Conservation (phyloP, 2,797 vertebrate species). For the Sebastes itinus region DNA sequence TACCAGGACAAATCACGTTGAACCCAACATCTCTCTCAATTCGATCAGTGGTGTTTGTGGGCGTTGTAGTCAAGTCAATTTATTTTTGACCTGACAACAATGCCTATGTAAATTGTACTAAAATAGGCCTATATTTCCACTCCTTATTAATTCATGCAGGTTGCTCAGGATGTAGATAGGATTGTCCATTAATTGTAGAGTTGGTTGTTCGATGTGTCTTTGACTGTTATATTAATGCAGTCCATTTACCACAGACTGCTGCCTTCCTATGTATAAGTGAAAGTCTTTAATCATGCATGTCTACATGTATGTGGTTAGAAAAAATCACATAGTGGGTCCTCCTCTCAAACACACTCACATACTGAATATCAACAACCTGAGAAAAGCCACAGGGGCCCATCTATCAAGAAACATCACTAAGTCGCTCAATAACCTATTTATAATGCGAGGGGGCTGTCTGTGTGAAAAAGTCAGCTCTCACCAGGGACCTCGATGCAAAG, state of each 20-base stretch:
- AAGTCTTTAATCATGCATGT: neutral
- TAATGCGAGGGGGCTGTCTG: conserved; percentile 8
- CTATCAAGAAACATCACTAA: conserved; percentile 1
- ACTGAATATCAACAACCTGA: conserved; percentile 9
- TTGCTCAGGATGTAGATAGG: too few relatives aligned
- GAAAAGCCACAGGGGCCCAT: conserved; percentile 12
- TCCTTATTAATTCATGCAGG: too few relatives aligned
- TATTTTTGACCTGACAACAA: too few relatives aligned
- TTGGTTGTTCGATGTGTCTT: too few relatives aligned
- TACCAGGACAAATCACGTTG: rapidly evolving
- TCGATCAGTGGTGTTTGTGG: too few relatives aligned
- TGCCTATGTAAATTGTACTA: too few relatives aligned
- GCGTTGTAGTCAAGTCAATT: too few relatives aligned
- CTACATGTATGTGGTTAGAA: neutral
- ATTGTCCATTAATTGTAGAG: neutral
- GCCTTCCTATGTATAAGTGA: neutral
- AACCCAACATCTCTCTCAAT: too few relatives aligned
- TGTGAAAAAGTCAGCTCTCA: conserved; percentile 7
- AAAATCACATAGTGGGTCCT: neutral
- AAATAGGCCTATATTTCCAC: too few relatives aligned
- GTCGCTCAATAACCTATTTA: conserved; percentile 33
- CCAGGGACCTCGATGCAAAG: conserved; percentile 7
- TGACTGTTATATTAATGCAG: neutral
- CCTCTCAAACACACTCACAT: neutral
- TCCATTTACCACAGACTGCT: neutral